Evolutionary conservation across 2,797 vertebrate species (phyloP).

Genomic region (Adrianichthys oophorus): DNA sequence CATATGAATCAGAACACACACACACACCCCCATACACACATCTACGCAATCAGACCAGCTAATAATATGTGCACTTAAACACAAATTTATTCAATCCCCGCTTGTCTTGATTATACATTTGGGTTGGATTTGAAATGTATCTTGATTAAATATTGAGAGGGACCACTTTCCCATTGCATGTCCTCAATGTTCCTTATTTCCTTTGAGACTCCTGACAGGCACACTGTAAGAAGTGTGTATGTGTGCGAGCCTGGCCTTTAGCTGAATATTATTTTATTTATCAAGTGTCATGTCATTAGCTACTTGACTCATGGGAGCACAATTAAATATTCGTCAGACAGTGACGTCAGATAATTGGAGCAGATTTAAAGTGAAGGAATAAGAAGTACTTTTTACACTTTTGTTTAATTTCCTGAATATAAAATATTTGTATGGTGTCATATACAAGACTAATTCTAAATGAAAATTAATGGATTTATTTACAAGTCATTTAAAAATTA

Average conservation of each 20-base stretch:
- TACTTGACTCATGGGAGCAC: conserved; percentile 29
- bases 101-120: conserved; percentile 71
- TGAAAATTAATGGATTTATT: no score
- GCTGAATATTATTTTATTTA: conserved; percentile 43
- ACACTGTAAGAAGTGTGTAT: conserved; percentile 25
- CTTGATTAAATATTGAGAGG: conserved; percentile 77
- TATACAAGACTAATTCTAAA: no score
- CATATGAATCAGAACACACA: conserved; percentile 7
- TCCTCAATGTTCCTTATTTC: conserved; percentile 73
- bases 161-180: conserved; percentile 64
- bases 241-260: conserved; percentile 16
- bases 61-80: conserved; percentile 63
- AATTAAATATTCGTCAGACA: conserved; percentile 22
- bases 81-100: conserved; percentile 65
- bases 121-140: conserved; percentile 73
- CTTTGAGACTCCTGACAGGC: conserved; percentile 62
- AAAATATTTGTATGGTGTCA: no score
- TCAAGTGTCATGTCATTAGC: conserved; percentile 42
- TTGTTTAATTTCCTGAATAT: conserved; percentile 5
- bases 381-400: not conserved
- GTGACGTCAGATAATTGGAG: conserved; percentile 16
- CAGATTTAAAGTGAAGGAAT: conserved; percentile 1
- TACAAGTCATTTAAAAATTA: no score
- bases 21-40: conserved; percentile 2
- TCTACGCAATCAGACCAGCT: conserved; percentile 36